A percentile compares a stretch with the other conserved stretches of the same genome.
These are phyloP conservation scores for Lydus trimaculatus DNA, from an alignment of 2,888 invertebrate genomes.

Conservation along the genomic window DNA sequence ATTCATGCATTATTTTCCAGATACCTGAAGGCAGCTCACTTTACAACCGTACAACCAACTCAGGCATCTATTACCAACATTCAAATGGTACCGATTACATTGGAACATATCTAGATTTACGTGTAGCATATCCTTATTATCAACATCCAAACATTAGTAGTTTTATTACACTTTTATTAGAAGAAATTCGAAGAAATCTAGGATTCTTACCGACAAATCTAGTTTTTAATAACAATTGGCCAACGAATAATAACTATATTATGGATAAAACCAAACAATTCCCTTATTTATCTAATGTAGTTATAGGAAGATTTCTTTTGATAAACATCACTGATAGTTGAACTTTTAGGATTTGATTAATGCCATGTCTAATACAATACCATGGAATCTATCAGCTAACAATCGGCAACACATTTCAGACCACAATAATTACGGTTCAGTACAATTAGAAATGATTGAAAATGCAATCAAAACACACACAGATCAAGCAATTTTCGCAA, in stretches of 20 bases:
- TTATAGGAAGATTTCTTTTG: conserved; percentile 27
- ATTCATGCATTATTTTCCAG: conserved; percentile 28
- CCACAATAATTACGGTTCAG: conserved; percentile 68
- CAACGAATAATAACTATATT: conserved; percentile 56
- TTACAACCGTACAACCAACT: conserved; percentile 42
- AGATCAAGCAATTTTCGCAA: conserved; percentile 32
- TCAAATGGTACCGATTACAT: conserved; percentile 34
- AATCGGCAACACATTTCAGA: conserved; percentile 55
- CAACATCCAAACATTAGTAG: conserved; percentile 35
- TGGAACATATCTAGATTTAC: conserved; percentile 46
- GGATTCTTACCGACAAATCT: conserved; percentile 51
- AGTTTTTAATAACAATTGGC: conserved; percentile 67
- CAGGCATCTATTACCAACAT: conserved; percentile 47
- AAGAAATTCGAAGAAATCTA: conserved; percentile 32
- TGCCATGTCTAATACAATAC: conserved; percentile 63
- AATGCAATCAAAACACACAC: conserved; percentile 26
- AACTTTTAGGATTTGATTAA: conserved; percentile 53
- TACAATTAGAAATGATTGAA: conserved; percentile 44
- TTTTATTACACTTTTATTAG: conserved; percentile 43
- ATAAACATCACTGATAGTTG: neutral
- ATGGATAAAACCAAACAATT: conserved; percentile 50
- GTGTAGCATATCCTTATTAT: conserved; percentile 56
- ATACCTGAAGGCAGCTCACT: conserved; percentile 35
- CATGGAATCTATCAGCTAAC: conserved; percentile 61
- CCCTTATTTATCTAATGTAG: conserved; percentile 66